Conservation (phyloP, 2,113 vertebrate species). For the Dicrurus megarhynchus region DNA sequence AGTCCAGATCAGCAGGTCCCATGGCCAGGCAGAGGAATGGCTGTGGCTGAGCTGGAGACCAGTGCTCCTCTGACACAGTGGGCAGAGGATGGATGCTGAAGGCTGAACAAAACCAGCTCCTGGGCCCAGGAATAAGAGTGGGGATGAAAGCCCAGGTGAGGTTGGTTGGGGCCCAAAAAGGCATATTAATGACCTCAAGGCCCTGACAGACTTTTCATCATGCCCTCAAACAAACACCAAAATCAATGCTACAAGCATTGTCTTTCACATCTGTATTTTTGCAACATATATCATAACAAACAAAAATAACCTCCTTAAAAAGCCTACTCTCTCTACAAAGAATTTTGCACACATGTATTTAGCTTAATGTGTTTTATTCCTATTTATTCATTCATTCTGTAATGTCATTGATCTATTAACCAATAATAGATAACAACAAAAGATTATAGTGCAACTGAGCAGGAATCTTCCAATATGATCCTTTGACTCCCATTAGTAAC, state of each 20-base stretch:
- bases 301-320: not conserved
- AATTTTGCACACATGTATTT: not conserved
- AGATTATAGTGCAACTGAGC: not conserved
- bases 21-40: not conserved
- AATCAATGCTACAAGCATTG: not conserved
- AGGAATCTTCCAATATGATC: not conserved
- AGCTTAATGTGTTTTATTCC: not conserved
- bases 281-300: not conserved
- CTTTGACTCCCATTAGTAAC: not conserved
- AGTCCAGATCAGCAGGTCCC: not conserved
- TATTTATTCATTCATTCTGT: not conserved
- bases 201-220: not conserved
- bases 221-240: not conserved
- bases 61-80: accelerated
- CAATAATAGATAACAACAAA: not conserved
- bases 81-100: not conserved
- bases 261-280: not conserved
- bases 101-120: not conserved
- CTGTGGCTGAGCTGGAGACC: not conserved
- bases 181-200: not conserved
- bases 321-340: not conserved
- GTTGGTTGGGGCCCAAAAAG: not conserved
- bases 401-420: not conserved
- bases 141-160: not conserved
- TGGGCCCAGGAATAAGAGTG: not conserved